Base-by-base conservation (phyloP, 2,888 invertebrate genomes). In the Nomada ferruginata region DNA sequence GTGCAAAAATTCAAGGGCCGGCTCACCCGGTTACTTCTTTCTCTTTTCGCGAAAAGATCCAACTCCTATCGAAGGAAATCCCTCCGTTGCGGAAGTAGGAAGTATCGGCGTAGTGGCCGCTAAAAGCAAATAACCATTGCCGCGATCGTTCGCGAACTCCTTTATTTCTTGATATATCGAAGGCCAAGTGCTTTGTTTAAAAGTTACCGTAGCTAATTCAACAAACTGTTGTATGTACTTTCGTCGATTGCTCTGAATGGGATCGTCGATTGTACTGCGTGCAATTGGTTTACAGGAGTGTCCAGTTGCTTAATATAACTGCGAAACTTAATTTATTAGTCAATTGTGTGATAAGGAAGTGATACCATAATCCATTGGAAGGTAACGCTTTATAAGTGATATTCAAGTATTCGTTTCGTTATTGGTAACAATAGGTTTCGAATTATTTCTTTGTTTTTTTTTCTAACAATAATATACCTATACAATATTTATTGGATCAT, bases 61-160 rank as follows among this genome's bases (percentile, higher is more conserved):
- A 26, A 77, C 63, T 69, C 53, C 55, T 60, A 47, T 65, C 20
- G 20, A 36, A 10, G 53, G 53, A 78, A 78, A 60, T 66, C 70
- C 47, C 65, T 15, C 65, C 79, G 60, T 13, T 59, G 9, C 53
- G 26, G 53, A 50, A 42, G 60, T 78, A 78, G 26, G 53, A 50
- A 42, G 60, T 78, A 78, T 78, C 79, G 42, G 55, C 59, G 44
- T 55, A 59, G 70, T 55, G 26, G 26, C 79, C 18, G 79, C 60
- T 79, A 79, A 79, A 79, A 79, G 79, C 79, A 78, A 79, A 79
- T 71, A 79, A 66, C 79, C 71, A 55, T 65, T 52, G 79, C 20
- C 10, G 20, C 50, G 53, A 71, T 78, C 79, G 65, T 79, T 79
- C 42, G 36, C n/a, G 47, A 60, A 44, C 20, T 57, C 50, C 20